Evolutionary conservation across 2,113 vertebrate genomes (phyloP).

Genomic region (Muntiacus reevesi): DNA sequence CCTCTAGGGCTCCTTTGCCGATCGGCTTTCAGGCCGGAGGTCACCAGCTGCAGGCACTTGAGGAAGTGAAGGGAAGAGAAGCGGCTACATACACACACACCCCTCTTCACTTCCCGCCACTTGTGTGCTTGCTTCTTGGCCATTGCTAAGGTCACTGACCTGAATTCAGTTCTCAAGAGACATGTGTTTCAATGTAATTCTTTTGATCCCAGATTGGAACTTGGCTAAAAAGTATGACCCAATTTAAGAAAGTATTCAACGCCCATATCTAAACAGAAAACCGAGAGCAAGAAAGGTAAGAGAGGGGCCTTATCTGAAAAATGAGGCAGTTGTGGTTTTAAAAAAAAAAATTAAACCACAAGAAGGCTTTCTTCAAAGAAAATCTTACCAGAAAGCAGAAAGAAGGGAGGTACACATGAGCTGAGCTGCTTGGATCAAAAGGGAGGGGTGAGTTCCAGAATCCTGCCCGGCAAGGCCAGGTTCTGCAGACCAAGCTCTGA

Average conservation of each 20-base stretch:
- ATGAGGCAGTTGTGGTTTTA: not conserved
- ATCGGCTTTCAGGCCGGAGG: not conserved
- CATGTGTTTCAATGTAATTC: not conserved
- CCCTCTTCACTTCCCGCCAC: not conserved
- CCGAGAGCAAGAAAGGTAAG: not conserved
- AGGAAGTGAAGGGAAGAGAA: not conserved
- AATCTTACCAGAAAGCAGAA: not conserved
- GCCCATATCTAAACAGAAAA: slow-evolving; percentile 22
- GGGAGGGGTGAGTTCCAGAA: not conserved
- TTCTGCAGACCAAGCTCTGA: not conserved
- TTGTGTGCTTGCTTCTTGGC: not conserved
- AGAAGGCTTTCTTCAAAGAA: slow-evolving; percentile 1
- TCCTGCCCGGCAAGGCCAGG: no score
- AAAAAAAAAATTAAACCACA: not conserved
- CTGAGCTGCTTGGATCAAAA: not conserved
- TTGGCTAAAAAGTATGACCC: not conserved
- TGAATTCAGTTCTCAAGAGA: not conserved
- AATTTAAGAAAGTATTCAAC: not conserved
- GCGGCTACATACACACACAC: rapidly evolving
- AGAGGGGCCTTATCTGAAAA: not conserved
- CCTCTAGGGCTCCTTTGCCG: not conserved
- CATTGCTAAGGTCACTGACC: not conserved
- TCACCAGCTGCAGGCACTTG: not conserved
- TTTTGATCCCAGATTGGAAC: slow-evolving; percentile 9
- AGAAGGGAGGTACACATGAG: not conserved